Evolutionary conservation across 2,113 vertebrate genomes (phyloP).

Genomic region (Cacatua alba): DNA sequence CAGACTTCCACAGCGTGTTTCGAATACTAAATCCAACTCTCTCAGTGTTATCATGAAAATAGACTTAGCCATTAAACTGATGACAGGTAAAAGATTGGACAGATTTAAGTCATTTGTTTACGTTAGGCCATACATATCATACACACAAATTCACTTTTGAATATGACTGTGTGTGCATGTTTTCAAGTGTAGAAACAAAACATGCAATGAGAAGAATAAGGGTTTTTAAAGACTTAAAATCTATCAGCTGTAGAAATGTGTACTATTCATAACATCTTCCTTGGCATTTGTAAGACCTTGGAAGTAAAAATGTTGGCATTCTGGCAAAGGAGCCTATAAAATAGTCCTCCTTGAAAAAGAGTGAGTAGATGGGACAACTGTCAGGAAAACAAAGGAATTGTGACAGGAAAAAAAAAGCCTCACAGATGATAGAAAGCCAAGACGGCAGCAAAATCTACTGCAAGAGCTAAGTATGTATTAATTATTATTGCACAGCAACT

Average conservation of each 20-base stretch:
- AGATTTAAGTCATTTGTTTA: not conserved
- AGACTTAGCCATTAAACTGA: not conserved
- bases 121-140: not conserved
- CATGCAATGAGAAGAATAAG: not conserved
- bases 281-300: not conserved
- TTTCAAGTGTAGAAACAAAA: not conserved
- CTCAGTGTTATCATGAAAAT: not conserved
- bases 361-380: not conserved
- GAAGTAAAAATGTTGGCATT: not conserved
- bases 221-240: not conserved
- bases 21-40: not conserved
- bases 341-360: not conserved
- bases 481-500: slow-evolving; percentile 24
- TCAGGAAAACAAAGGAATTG: not conserved
- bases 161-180: not conserved
- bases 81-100: not conserved
- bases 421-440: not conserved
- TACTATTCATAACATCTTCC: not conserved
- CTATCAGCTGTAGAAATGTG: not conserved
- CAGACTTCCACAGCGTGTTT: not conserved
- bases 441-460: not conserved
- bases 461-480: not conserved
- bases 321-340: not conserved
- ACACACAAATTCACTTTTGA: not conserved
- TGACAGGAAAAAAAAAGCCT: not conserved